Evolutionary conservation across 2,888 invertebrate genomes (phyloP).

Genomic region (Trachelus troglodyta): DNA sequence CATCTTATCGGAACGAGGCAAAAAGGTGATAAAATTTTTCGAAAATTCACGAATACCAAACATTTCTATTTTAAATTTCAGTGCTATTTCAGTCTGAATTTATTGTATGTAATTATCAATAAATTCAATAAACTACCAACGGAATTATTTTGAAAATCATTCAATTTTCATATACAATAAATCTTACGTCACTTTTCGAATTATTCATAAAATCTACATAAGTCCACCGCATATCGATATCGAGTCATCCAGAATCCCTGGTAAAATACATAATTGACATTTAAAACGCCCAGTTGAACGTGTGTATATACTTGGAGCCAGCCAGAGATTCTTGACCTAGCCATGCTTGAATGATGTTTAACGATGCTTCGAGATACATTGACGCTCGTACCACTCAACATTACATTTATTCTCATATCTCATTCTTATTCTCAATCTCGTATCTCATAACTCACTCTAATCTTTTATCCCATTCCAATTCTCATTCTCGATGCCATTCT

Average conservation of each 20-base stretch:
- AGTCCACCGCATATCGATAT: background rate
- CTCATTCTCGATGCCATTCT: slow-evolving; percentile 25
- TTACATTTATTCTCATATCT: background rate
- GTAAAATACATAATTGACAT: background rate
- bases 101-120: background rate
- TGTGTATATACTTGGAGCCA: background rate
- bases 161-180: background rate
- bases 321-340: slow-evolving; percentile 11
- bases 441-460: background rate
- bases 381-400: background rate
- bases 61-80: background rate
- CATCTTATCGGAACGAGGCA: background rate
- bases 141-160: background rate
- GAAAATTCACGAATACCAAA: background rate
- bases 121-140: background rate
- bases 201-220: background rate
- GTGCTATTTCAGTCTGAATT: background rate
- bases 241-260: background rate
- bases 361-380: background rate
- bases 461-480: background rate
- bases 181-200: background rate
- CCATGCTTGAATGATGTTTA: slow-evolving; percentile 19
- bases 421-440: background rate
- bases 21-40: background rate
- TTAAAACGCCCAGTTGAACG: background rate